Conservation (phyloP, 1,140 invertebrate genomes). For the Gonioctena quinquepunctata region DNA sequence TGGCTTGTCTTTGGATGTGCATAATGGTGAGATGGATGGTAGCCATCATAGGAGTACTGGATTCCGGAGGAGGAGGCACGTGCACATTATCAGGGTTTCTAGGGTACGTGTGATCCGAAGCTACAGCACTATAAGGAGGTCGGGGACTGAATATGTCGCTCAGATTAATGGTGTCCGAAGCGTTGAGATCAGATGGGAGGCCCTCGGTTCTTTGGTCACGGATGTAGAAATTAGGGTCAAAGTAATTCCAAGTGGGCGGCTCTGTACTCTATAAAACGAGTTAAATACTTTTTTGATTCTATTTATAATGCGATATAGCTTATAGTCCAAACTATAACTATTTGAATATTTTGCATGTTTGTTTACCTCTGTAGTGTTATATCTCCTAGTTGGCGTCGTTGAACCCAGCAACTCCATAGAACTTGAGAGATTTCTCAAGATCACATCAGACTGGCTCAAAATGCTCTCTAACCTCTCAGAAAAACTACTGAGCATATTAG, state of each 20-base stretch:
- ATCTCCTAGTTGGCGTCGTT: conserved; percentile 5
- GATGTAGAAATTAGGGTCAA: conserved; percentile 43
- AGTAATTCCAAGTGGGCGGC: conserved; percentile 28
- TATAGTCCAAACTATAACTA: neutral
- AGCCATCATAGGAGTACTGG: conserved; percentile 45
- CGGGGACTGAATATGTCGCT: neutral
- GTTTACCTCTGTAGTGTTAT: neutral
- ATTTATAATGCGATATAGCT: neutral
- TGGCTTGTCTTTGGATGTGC: conserved; percentile 50
- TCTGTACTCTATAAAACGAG: neutral
- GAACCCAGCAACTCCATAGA: conserved; percentile 42
- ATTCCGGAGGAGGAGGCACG: neutral
- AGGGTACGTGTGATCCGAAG: conserved; percentile 52
- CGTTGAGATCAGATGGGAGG: neutral
- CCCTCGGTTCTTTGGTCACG: conserved; percentile 32
- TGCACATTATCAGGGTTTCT: conserved; percentile 34
- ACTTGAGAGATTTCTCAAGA: conserved; percentile 47
- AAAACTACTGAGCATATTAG: conserved; percentile 49
- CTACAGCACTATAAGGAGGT: conserved; percentile 30
- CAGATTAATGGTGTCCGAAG: neutral
- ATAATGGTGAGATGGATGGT: conserved; percentile 49
- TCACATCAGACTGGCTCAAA: conserved; percentile 50
- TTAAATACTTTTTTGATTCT: neutral
- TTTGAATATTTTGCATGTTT: neutral
- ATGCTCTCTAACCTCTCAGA: conserved; percentile 50